A percentile compares a stretch with the other conserved stretches of the same genome.
Evolutionary conservation across 2,888 invertebrate species (phyloP).

Genomic region (Halocaridina rubra): DNA sequence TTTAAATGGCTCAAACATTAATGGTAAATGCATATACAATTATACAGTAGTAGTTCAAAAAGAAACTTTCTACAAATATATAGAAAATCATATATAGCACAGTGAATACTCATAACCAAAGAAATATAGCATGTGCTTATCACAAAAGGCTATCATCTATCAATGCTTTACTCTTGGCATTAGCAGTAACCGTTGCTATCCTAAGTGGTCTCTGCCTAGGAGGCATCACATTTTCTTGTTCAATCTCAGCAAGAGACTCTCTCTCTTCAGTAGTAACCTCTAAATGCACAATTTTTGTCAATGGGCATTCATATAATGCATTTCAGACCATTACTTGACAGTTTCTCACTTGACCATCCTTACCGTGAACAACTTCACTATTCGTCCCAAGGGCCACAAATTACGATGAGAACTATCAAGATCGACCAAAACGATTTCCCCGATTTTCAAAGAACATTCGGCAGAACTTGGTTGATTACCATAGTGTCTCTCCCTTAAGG

Average conservation of each 20-base stretch:
- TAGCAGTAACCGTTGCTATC: background rate
- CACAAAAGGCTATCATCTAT: background rate
- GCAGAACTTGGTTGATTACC: background rate
- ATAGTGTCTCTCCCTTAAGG: background rate
- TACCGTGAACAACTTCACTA: background rate
- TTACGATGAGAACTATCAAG: background rate
- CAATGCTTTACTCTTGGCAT: background rate
- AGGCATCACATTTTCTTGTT: background rate
- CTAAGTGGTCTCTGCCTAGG: background rate
- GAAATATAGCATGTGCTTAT: background rate
- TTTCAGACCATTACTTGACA: too few species aligned
- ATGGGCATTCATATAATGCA: background rate
- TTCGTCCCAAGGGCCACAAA: background rate
- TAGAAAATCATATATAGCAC: too few species aligned
- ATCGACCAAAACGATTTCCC: background rate
- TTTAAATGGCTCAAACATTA: background rate
- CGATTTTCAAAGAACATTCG: background rate
- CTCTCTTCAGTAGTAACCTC: background rate
- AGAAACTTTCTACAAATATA: too few species aligned
- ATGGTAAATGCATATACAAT: background rate
- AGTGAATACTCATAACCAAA: too few species aligned
- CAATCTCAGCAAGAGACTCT: background rate
- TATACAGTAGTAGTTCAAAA: too few species aligned
- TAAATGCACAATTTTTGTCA: background rate
- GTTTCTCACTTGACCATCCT: too few species aligned